Conservation (phyloP, 1,140 invertebrate genomes). For the Panagrolaimus sp. region DNA sequence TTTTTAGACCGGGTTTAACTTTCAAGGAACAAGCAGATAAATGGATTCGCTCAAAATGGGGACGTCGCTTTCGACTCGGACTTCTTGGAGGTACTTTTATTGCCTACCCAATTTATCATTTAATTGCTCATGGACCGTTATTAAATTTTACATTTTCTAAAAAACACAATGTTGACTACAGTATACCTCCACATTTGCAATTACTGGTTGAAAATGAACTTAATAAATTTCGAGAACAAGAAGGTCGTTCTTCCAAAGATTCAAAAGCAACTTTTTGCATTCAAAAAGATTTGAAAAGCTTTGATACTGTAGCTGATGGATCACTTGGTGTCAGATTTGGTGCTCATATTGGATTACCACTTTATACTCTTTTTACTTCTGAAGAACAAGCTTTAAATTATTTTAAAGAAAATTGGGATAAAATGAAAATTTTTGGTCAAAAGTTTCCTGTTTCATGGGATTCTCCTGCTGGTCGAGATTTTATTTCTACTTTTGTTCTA, state of each 20-base stretch:
- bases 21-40: conserved; percentile 13
- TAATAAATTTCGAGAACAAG: conserved; percentile 10
- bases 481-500: neutral
- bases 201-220: neutral
- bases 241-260: conserved; percentile 1
- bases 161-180: conserved; percentile 13
- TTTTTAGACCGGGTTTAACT: neutral
- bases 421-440: neutral
- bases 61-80: neutral
- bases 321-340: neutral
- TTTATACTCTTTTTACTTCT: neutral
- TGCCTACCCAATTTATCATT: neutral
- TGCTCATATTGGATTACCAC: neutral
- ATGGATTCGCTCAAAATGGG: conserved; percentile 5
- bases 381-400: neutral
- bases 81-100: conserved; percentile 4
- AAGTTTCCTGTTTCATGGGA: neutral
- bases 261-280: neutral
- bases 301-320: neutral
- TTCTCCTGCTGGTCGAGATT: neutral
- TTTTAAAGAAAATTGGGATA: neutral
- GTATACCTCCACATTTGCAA: neutral
- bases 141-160: neutral
- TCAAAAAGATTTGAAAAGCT: neutral
- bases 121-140: conserved; percentile 10